These are phyloP conservation scores for Gymnothorax javanicus DNA, from an alignment of 2,797 vertebrate genomes.

Conservation along the genomic window DNA sequence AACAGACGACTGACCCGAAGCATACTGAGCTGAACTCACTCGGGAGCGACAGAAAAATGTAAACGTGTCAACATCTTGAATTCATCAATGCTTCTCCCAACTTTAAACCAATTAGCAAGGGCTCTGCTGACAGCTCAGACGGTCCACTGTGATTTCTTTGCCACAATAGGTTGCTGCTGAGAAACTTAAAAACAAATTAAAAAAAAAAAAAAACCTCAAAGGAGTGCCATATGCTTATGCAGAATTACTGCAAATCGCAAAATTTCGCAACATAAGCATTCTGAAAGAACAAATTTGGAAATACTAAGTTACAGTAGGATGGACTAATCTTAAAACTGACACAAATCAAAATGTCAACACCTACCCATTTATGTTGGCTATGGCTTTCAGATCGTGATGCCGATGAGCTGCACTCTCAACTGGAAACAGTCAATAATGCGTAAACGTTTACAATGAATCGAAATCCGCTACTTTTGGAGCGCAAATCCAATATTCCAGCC, in stretches of 20 bases:
- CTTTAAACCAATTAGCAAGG: background rate
- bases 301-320: background rate
- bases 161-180: background rate
- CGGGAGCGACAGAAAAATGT: slow-evolving; percentile 31
- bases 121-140: background rate
- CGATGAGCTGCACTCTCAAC: slow-evolving; percentile 4
- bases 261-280: background rate
- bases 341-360: slow-evolving; percentile 3
- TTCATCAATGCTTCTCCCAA: slow-evolving; percentile 25
- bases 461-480: slow-evolving; percentile 18
- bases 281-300: background rate
- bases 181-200: background rate
- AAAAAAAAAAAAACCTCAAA: background rate
- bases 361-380: slow-evolving; percentile 33
- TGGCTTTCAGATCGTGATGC: background rate
- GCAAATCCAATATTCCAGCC: slow-evolving; percentile 5
- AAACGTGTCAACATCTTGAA: slow-evolving; percentile 56
- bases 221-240: background rate
- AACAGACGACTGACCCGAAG: background rate
- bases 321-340: background rate
- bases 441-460: background rate
- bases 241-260: background rate
- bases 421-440: background rate
- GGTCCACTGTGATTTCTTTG: background rate
- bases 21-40: background rate